phyloP scores from a whole-genome alignment of 2,888 invertebrate species.

The Drosophila trichaetosa region DNA sequence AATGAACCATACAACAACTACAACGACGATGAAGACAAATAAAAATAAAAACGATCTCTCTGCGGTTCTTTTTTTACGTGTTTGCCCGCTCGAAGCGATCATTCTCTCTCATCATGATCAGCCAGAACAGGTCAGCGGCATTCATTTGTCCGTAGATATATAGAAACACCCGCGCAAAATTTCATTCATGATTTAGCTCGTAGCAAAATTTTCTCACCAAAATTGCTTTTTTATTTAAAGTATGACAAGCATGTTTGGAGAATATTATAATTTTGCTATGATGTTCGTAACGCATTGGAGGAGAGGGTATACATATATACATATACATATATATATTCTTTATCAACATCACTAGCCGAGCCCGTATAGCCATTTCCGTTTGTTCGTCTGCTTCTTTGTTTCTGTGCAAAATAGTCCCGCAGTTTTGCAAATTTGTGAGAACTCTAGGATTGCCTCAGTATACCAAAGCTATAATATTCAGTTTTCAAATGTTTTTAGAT shows the following conservation, averaged over 20 bases:
- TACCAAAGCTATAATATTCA: background rate
- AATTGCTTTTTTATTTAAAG: background rate
- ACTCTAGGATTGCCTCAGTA: background rate
- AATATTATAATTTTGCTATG: fast-evolving
- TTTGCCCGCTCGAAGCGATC: constrained; percentile 5
- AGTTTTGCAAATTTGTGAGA: background rate
- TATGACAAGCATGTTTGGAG: constrained; percentile 22
- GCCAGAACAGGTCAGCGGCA: constrained; percentile 21
- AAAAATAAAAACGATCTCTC: constrained; percentile 1
- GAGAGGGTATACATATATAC: too few relatives aligned
- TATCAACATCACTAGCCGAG: background rate
- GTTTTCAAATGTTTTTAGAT: background rate
- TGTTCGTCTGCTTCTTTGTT: background rate
- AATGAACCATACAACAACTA: constrained; percentile 1
- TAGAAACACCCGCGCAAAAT: constrained; percentile 1
- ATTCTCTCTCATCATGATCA: constrained; percentile 8
- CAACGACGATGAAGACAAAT: background rate
- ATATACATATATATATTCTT: background rate
- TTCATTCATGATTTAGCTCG: constrained; percentile 25
- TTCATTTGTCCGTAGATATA: constrained; percentile 5
- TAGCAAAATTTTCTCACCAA: constrained; percentile 9
- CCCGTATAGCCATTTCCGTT: background rate
- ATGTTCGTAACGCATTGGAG: background rate
- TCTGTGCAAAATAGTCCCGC: background rate
- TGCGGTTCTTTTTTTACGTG: constrained; percentile 12